Evolutionary conservation across 2,888 invertebrate genomes (phyloP), one percentile per base, ranked within the genome.

Genomic region (Drosophila nr. perissopoda): DNA sequence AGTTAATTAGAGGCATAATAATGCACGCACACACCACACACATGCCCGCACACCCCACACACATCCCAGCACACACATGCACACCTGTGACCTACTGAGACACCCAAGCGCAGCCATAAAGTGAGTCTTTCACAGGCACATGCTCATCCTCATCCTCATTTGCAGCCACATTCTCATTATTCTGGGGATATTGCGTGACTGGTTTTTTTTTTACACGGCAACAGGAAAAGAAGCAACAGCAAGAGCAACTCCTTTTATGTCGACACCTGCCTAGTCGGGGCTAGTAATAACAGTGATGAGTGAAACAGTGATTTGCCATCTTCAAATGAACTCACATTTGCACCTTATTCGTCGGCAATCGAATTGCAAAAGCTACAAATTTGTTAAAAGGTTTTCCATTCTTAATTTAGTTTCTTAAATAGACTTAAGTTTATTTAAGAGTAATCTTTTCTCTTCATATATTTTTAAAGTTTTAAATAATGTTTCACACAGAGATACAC

Each of bases 1-100:
- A 84, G 81, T 84, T 85, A 85, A 85, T 86, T 85, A 85, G 74
- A 76, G 67, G 67, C 83, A 69, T 86, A 80, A 87, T 86, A 83
- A 85, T 82, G 83, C 81, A 57, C 61, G 36, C 27, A 52, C 69
- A 70, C 51, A 68, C 60, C 66, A 46, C 67, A 67, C 66, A 53
- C 51, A 65, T 48, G 34, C 25, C 4, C 16, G 16, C 46, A 46
- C 60, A 42, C 61, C 60, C 54, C 53, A 61, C 56, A 52, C 21
- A 65, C 63, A 48, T 62, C 51, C 52, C 61, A 46, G 42, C 21
- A 60, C 53, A 61, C 56, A 42, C 13, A 65, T 29, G 34, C 57
- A 68, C 74, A 79, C 65, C 73, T 79, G 76, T 66, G 79, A 81
- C 76, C 81, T 79, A 74, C 78, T 69, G 61, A 71, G 56, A 72